phyloP scores from a whole-genome alignment of 2,888 invertebrate genomes.

The Drosophila imparisetae region DNA sequence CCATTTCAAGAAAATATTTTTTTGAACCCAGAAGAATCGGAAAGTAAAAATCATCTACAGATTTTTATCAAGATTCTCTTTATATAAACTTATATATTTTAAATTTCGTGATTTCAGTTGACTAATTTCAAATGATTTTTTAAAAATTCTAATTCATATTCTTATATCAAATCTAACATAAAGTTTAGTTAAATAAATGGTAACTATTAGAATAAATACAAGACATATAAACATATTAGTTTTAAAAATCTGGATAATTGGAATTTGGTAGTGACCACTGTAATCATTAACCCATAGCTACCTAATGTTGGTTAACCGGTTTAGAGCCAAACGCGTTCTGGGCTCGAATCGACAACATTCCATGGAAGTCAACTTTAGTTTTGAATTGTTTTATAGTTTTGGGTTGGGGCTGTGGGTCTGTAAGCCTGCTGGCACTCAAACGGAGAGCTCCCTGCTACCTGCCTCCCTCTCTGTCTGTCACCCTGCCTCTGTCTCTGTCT shows the following conservation, averaged over 20 bases:
- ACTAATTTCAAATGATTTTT: not conserved
- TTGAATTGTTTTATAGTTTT: slow-evolving; percentile 16
- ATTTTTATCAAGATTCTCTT: not conserved
- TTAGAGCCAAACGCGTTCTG: slow-evolving; percentile 58
- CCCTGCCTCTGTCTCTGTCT: not conserved
- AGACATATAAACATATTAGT: not conserved
- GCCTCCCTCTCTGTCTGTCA: not conserved
- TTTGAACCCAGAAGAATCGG: not conserved
- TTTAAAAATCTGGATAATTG: not conserved
- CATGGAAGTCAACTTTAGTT: slow-evolving; percentile 49
- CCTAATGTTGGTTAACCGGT: slow-evolving; percentile 54
- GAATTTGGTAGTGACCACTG: not conserved
- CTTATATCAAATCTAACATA: not conserved
- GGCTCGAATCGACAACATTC: slow-evolving; percentile 57
- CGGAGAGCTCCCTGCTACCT: not conserved
- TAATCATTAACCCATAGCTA: slow-evolving; percentile 46
- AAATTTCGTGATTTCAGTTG: not conserved
- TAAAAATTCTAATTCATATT: not conserved
- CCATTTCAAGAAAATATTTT: not conserved
- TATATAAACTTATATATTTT: not conserved
- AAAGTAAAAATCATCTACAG: not conserved
- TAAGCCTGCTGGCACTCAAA: not conserved
- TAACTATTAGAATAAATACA: not conserved
- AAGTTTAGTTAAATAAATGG: not conserved
- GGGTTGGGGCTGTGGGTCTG: slow-evolving; percentile 20